Evolutionary conservation across 2,113 vertebrate species (phyloP), one percentile per base, ranked within the genome.

Genomic region (Megatriorchis doriae): DNA sequence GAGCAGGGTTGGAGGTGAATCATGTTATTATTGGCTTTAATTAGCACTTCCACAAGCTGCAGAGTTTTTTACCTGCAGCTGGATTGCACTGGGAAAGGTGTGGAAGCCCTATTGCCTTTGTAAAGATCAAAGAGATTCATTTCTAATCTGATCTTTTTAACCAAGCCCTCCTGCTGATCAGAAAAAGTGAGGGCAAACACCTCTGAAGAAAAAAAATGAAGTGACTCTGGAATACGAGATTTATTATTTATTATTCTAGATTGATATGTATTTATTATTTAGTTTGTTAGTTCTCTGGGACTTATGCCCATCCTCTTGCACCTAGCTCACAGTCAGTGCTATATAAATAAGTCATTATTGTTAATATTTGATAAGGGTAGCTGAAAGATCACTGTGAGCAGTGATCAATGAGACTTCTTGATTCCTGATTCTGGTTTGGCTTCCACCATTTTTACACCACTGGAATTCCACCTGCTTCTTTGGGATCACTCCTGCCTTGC

Each of bases 191-290:
- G 87, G 84, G 78, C 91, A 97, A 96, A 94, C 79, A 94, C 22
- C 71, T 80, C 84, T 52, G 62, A 72, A 80, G 27, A 62, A 93
- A 90, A 90, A 95, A 91, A 75, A 75, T 10, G 23, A 91, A 88
- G 32, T 3, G 0, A 72, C 32, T 95, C 66, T 50, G 43, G 87
- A 90, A 85, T 84, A 65, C 5, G 36, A 74, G 71, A 95, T 97
- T 93, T 86, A 97, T 97, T 96, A 97, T 97, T 97, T 96, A 97
- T 97, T 91, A 93, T 94, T 96, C 40, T 91, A 93, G 94, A 97
- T 95, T 97, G 94, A 90, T 96, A 96, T 31, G 63, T 88, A 96
- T 97, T 91, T 97, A 96, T 97, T 96, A 97, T 97, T 97, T 97
- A 97, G 78, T 96, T 96, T 95, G 89, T 96, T 96, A 93, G 86